Conservation (phyloP, 2,113 vertebrate genomes). For the Mungos mungo region DNA sequence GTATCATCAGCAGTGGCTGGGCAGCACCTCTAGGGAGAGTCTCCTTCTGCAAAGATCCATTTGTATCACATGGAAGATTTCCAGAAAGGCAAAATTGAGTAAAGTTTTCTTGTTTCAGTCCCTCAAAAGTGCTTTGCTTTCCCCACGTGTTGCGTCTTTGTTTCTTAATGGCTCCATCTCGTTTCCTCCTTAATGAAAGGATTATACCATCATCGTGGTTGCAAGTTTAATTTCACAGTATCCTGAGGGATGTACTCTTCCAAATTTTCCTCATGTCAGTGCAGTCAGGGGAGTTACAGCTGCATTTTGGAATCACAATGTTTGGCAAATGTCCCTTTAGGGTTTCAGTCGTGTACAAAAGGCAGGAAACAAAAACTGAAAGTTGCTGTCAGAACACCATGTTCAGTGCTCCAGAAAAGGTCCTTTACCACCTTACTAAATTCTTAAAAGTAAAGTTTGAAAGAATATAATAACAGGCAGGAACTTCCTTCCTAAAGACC, state of each 20-base stretch:
- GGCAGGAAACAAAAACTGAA: background rate
- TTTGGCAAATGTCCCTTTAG: background rate
- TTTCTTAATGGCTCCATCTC: background rate
- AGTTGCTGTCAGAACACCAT: background rate
- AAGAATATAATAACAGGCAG: background rate
- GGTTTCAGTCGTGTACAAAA: slow-evolving; percentile 5
- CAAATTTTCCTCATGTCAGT: background rate
- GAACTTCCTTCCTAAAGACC: background rate
- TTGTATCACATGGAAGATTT: slow-evolving; percentile 46
- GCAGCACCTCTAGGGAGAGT: slow-evolving; percentile 42
- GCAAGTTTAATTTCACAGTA: slow-evolving; percentile 49
- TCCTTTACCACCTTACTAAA: background rate
- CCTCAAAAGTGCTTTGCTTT: slow-evolving; percentile 19
- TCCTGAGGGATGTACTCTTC: background rate
- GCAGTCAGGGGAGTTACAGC: background rate
- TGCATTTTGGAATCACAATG: slow-evolving; percentile 16
- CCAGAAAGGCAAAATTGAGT: slow-evolving; percentile 30
- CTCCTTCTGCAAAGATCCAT: slow-evolving; percentile 48
- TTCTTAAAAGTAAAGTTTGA: background rate
- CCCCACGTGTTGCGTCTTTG: background rate
- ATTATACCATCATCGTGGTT: background rate
- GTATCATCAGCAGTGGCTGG: background rate
- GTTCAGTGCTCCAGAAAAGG: background rate
- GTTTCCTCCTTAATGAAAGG: slow-evolving; percentile 48
- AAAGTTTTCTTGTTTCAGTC: slow-evolving; percentile 28